Evolutionary conservation across 2,113 vertebrate genomes (phyloP).

Genomic region (Anarhynchus alexandrinus): DNA sequence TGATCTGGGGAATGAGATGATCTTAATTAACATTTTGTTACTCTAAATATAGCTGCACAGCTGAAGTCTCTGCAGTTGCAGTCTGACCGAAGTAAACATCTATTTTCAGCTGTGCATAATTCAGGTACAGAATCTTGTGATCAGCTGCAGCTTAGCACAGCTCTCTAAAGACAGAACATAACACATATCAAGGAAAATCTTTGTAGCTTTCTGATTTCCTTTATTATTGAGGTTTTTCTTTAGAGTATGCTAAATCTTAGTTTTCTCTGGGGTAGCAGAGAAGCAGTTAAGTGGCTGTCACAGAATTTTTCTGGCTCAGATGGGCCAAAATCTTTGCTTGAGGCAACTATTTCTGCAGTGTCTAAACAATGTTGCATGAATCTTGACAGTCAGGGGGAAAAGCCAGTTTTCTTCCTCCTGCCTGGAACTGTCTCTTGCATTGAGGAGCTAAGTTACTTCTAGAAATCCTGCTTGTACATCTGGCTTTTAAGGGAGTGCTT

Average conservation of each 20-base stretch:
- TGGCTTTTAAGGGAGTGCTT: background rate
- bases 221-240: background rate
- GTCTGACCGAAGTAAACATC: slow-evolving; percentile 33
- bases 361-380: background rate
- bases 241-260: background rate
- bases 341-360: background rate
- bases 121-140: slow-evolving; percentile 28
- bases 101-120: slow-evolving; percentile 52
- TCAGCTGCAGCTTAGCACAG: background rate
- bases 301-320: background rate
- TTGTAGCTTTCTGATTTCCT: background rate
- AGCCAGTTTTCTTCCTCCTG: background rate
- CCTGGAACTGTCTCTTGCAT: background rate
- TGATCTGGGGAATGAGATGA: background rate
- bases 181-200: background rate
- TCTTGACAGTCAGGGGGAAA: background rate
- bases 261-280: background rate
- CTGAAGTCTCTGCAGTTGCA: slow-evolving; percentile 40
- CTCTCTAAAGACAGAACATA: background rate
- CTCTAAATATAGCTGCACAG: slow-evolving; percentile 47
- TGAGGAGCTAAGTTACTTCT: background rate
- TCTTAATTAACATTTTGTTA: slow-evolving; percentile 56
- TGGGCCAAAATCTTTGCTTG: background rate
- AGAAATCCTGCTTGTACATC: background rate
- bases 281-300: background rate